These are phyloP conservation scores for Phortica variegata DNA, from an alignment of 1,140 invertebrate species.

Conservation along the genomic window DNA sequence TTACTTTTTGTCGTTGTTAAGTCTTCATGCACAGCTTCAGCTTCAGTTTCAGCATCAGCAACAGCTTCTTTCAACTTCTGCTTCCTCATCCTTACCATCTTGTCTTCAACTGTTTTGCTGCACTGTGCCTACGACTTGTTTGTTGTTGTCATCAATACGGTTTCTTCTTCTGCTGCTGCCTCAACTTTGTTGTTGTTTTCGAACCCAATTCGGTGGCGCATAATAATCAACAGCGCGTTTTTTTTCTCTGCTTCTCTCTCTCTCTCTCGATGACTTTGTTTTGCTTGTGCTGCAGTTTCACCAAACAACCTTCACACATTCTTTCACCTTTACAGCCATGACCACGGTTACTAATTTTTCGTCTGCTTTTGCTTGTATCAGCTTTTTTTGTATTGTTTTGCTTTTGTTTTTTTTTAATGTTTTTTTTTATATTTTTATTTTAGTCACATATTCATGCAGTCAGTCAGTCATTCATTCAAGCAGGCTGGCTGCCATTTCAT, in stretches of 20 bases:
- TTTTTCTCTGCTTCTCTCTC: neutral
- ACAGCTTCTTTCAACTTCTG: too few relatives aligned
- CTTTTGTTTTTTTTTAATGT: slow-evolving; percentile 6
- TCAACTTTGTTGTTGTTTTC: slow-evolving; percentile 19
- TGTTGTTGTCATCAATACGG: slow-evolving; percentile 6
- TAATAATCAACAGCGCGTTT: slow-evolving; percentile 40
- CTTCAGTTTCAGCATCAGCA: too few relatives aligned
- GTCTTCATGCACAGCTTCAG: too few relatives aligned
- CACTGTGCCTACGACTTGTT: slow-evolving; percentile 18
- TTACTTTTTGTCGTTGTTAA: too few relatives aligned
- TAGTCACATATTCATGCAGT: neutral
- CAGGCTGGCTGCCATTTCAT: slow-evolving; percentile 1
- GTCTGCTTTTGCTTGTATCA: too few relatives aligned
- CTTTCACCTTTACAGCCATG: slow-evolving; percentile 57
- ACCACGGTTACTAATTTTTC: slow-evolving; percentile 55
- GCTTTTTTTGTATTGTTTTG: slow-evolving; percentile 1
- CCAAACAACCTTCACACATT: slow-evolving; percentile 58
- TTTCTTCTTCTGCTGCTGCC: slow-evolving; percentile 4
- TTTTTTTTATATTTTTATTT: slow-evolving; percentile 2
- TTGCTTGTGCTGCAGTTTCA: slow-evolving; percentile 33
- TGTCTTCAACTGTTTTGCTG: too few relatives aligned
- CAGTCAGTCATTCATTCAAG: slow-evolving; percentile 18
- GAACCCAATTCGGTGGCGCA: slow-evolving; percentile 27
- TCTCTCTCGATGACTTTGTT: neutral
- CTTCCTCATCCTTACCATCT: too few relatives aligned